Percentiles rank a stretch among this genome's conserved stretches.
phyloP scores from a whole-genome alignment of 2,113 vertebrate genomes.

The Xenus cinereus region DNA sequence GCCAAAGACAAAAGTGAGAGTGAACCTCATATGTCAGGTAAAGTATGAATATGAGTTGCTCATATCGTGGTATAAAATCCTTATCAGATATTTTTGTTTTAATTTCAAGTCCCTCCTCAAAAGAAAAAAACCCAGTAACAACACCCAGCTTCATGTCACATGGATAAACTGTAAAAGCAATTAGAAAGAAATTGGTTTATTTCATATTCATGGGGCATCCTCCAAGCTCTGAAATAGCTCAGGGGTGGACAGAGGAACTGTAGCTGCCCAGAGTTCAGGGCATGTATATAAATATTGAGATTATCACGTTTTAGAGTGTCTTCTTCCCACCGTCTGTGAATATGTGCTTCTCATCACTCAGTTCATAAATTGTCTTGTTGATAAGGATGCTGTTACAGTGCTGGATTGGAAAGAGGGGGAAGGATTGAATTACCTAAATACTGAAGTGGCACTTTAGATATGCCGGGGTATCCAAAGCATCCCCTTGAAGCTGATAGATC shows the following conservation, averaged over 20 bases:
- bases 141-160: fast-evolving
- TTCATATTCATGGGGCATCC: neutral
- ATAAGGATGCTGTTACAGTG: neutral
- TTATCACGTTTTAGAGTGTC: neutral
- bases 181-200: neutral
- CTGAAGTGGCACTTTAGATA: neutral
- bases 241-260: neutral
- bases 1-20: neutral
- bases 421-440: neutral
- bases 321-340: neutral
- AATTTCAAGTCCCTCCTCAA: neutral
- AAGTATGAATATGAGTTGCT: neutral
- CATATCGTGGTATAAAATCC: neutral
- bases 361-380: neutral
- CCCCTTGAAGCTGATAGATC: neutral
- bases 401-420: neutral
- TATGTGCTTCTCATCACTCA: neutral
- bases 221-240: neutral
- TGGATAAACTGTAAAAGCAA: neutral
- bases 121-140: neutral
- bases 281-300: neutral
- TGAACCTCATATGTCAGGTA: neutral
- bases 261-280: neutral
- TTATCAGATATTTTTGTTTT: neutral
- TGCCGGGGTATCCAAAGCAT: neutral